Conservation (phyloP, 2,888 invertebrate genomes). For the Cataglyphis altisquamis region DNA sequence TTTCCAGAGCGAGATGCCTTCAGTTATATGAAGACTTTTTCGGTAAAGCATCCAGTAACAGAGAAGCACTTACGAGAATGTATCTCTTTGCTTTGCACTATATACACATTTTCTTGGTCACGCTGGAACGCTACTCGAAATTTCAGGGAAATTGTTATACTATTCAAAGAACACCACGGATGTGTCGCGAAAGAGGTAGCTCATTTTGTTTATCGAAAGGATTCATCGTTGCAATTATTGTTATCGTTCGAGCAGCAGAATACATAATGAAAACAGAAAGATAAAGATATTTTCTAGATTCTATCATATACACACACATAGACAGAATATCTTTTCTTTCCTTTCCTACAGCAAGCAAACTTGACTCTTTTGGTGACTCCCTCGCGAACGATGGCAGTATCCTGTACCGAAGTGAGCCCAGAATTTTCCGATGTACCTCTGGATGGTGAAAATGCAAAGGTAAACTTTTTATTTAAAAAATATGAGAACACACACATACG, state of each 20-base stretch:
- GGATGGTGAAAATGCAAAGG: slow-evolving; percentile 77
- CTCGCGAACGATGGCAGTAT: slow-evolving; percentile 89
- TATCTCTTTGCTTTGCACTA: slow-evolving; percentile 91
- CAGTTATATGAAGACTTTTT: slow-evolving; percentile 89
- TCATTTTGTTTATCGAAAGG: background rate
- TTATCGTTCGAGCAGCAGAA: background rate
- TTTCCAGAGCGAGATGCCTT: slow-evolving; percentile 94
- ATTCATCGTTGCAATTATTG: background rate
- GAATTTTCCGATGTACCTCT: slow-evolving; percentile 89
- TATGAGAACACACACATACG: background rate
- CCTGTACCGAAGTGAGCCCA: slow-evolving; percentile 92
- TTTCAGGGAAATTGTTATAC: slow-evolving; percentile 88
- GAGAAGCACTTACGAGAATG: slow-evolving; percentile 93
- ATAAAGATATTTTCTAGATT: background rate
- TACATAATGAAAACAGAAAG: background rate
- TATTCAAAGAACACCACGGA: slow-evolving; percentile 89
- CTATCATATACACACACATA: background rate
- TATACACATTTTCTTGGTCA: slow-evolving; percentile 94
- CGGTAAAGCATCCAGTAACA: slow-evolving; percentile 89
- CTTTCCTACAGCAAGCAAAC: slow-evolving; percentile 82
- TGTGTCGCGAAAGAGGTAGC: slow-evolving; percentile 87
- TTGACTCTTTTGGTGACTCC: slow-evolving; percentile 89
- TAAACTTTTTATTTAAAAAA: slow-evolving; percentile 45
- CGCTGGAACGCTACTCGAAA: slow-evolving; percentile 89
- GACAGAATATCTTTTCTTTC: background rate